Conservation (phyloP, 2,888 invertebrate genomes). For the Stratiomys singularior region DNA sequence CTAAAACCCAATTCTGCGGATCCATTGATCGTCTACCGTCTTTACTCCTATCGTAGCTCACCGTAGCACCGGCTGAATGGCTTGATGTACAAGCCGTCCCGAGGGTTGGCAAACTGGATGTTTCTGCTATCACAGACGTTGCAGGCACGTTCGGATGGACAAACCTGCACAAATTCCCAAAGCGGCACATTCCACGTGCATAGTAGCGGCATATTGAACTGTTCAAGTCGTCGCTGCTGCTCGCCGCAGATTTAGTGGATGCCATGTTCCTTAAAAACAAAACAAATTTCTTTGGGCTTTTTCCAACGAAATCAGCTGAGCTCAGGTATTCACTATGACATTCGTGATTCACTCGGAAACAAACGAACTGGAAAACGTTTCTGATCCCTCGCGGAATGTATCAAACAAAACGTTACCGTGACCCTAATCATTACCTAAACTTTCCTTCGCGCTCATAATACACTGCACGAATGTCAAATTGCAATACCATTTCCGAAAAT, state of each 20-base stretch:
- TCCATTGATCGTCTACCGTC: not conserved
- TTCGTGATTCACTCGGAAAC: no score
- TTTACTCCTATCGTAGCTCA: conserved; percentile 32
- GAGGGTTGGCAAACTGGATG: not conserved
- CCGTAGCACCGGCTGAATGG: conserved; percentile 3
- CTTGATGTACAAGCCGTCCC: not conserved
- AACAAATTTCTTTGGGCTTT: no score
- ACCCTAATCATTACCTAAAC: no score
- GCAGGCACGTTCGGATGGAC: conserved; percentile 54
- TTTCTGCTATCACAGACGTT: not conserved
- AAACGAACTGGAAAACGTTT: no score
- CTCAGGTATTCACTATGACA: no score
- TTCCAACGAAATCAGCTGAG: no score
- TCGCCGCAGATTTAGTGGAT: not conserved
- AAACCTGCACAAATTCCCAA: conserved; percentile 62
- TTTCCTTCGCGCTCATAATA: no score
- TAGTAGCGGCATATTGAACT: conserved; percentile 60
- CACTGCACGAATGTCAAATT: no score
- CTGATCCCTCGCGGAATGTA: no score
- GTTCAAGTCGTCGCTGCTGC: not conserved
- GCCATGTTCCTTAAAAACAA: conserved; percentile 9
- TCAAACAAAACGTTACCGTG: no score
- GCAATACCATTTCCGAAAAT: no score
- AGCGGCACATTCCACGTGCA: conserved; percentile 62
- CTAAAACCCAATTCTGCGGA: conserved; percentile 59